A percentile compares a stretch with the other conserved stretches of the same genome.
Conservation (phyloP, 2,888 invertebrate species). For the Callyntrura guangdongensis region DNA sequence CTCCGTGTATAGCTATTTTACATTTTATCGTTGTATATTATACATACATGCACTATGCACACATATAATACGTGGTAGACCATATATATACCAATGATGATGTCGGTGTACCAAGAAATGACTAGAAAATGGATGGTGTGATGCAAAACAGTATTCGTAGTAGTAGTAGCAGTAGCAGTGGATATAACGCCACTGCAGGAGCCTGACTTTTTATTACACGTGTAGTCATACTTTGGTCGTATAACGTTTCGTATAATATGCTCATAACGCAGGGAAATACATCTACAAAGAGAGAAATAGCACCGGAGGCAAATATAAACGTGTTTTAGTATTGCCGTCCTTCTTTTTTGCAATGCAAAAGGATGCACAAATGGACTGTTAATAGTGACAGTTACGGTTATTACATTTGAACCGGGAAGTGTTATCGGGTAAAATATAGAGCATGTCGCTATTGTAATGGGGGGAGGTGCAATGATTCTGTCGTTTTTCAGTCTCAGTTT, state of each 20-base stretch:
- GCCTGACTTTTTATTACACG: background rate
- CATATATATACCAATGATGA: background rate
- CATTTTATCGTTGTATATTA: background rate
- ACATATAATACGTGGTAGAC: background rate
- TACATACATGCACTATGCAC: background rate
- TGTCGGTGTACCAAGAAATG: background rate
- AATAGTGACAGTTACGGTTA: conserved; percentile 79
- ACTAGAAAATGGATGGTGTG: conserved; percentile 18
- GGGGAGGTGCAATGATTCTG: conserved; percentile 71
- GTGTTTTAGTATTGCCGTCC: background rate
- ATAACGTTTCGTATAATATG: background rate
- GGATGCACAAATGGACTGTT: conserved; percentile 87
- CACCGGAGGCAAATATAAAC: background rate
- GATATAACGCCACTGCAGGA: too few species aligned
- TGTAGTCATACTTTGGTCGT: background rate
- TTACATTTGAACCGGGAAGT: conserved; percentile 72
- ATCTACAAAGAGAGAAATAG: conserved; percentile 38
- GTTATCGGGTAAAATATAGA: conserved; percentile 75
- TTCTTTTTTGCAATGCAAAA: conserved; percentile 85
- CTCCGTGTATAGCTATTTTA: background rate
- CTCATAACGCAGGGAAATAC: background rate
- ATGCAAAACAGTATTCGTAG: background rate
- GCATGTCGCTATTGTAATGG: conserved; percentile 55
- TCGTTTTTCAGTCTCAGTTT: conserved; percentile 65
- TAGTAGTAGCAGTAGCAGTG: background rate